Percentiles rank a stretch among this genome's conserved stretches.
phyloP scores from a whole-genome alignment of 2,113 vertebrate genomes.

The Lepidothrix coronata region DNA sequence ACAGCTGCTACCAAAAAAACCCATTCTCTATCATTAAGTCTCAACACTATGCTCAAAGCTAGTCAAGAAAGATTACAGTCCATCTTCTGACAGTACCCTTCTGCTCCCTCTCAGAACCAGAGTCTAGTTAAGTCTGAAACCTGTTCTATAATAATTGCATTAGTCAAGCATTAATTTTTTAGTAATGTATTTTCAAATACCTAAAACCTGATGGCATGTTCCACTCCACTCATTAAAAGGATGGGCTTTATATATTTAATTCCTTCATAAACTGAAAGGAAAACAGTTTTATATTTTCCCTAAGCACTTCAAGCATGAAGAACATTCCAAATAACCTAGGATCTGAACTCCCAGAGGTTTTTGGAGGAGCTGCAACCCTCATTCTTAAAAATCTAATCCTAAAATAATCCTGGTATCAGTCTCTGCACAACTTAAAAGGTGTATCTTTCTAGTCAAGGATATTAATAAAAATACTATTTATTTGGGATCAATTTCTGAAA shows the following conservation, averaged over 20 bases:
- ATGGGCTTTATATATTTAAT: not conserved
- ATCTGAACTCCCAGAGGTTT: not conserved
- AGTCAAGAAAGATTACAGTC: not conserved
- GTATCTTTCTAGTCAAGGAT: not conserved
- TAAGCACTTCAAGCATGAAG: not conserved
- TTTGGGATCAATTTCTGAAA: not conserved
- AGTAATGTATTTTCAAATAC: not conserved
- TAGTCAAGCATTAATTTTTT: not conserved
- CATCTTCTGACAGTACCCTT: not conserved
- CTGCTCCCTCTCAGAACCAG: not conserved
- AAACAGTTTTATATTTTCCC: not conserved
- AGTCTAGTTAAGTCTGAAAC: not conserved
- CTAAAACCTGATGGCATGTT: not conserved
- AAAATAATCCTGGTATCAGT: not conserved
- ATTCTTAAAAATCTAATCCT: not conserved
- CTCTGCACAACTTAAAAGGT: not conserved
- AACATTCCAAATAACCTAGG: not conserved
- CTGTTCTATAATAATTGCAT: not conserved
- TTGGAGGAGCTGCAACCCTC: not conserved
- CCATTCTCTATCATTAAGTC: not conserved
- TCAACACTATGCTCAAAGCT: not conserved
- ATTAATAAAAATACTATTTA: not conserved
- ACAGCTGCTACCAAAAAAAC: fast-evolving
- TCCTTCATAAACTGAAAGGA: not conserved
- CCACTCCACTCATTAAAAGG: not conserved